Evolutionary conservation across 2,888 invertebrate genomes (phyloP).

Genomic region (Didymodactylos carnosus): DNA sequence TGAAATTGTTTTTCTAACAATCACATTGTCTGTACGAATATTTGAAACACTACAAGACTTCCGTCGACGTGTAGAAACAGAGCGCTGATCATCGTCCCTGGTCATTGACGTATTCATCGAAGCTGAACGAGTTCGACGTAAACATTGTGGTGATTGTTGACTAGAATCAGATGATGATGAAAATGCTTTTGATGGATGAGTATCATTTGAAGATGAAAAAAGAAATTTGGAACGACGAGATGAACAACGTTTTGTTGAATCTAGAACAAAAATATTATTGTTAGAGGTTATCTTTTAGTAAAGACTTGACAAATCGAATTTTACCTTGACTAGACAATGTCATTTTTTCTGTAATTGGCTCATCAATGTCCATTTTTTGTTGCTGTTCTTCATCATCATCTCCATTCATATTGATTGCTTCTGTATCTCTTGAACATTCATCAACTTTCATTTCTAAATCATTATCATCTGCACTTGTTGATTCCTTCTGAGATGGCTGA

Average conservation of each 20-base stretch:
- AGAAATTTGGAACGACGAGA: neutral
- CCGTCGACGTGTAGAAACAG: neutral
- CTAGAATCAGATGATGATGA: neutral
- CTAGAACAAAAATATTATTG: neutral
- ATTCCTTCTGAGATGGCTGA: too few species aligned
- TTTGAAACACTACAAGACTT: neutral
- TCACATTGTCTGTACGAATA: neutral
- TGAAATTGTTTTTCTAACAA: neutral
- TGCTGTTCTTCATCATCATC: neutral
- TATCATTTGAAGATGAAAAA: neutral
- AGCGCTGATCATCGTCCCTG: neutral
- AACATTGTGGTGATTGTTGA: neutral
- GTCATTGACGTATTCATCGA: neutral
- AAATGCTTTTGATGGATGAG: too few species aligned
- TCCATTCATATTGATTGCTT: too few species aligned
- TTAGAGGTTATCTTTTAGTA: too few species aligned
- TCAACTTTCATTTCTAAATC: neutral
- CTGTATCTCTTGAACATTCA: neutral
- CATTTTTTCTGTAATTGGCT: neutral
- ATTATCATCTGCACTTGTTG: neutral
- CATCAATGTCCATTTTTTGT: neutral
- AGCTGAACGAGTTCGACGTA: neutral
- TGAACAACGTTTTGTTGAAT: neutral
- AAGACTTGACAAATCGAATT: too few species aligned
- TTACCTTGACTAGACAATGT: too few species aligned